A percentile compares a stretch with the other conserved stretches of the same genome.
Evolutionary conservation across 2,113 vertebrate species (phyloP).

Genomic region (Sinocyclocheilus anshuiensis): DNA sequence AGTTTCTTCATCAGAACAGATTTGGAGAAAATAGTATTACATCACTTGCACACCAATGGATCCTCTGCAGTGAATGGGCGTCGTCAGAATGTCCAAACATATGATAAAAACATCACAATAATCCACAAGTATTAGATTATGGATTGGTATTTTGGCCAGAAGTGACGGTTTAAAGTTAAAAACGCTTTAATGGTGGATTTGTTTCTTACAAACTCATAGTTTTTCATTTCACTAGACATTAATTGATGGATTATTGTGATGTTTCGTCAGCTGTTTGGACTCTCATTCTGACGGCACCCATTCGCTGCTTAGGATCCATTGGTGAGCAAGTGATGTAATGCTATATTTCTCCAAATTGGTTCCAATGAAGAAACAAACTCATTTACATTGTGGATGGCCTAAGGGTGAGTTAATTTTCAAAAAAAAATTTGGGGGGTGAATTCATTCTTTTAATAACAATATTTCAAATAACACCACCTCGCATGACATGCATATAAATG

Average conservation of each 20-base stretch:
- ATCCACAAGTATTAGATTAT: not conserved
- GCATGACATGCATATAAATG: constrained; percentile 52
- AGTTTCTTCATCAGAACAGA: too few species aligned
- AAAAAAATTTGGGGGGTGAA: not conserved
- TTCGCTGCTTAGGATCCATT: not conserved
- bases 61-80: not conserved
- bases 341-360: not conserved
- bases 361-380: constrained; percentile 25
- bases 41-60: not conserved
- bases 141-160: constrained; percentile 48
- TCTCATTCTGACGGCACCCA: not conserved
- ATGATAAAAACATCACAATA: not conserved
- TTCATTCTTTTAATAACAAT: not conserved
- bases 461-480: not conserved
- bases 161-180: too few species aligned
- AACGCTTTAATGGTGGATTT: not conserved
- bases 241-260: not conserved
- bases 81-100: not conserved
- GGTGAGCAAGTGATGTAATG: not conserved
- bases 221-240: not conserved
- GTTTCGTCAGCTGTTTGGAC: not conserved
- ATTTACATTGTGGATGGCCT: not conserved
- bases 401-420: not conserved
- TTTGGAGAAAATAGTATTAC: too few species aligned
- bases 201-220: not conserved